A percentile compares a stretch with the other conserved stretches of the same genome.
phyloP scores from a whole-genome alignment of 2,797 vertebrate genomes.

The Sardinella longiceps region DNA sequence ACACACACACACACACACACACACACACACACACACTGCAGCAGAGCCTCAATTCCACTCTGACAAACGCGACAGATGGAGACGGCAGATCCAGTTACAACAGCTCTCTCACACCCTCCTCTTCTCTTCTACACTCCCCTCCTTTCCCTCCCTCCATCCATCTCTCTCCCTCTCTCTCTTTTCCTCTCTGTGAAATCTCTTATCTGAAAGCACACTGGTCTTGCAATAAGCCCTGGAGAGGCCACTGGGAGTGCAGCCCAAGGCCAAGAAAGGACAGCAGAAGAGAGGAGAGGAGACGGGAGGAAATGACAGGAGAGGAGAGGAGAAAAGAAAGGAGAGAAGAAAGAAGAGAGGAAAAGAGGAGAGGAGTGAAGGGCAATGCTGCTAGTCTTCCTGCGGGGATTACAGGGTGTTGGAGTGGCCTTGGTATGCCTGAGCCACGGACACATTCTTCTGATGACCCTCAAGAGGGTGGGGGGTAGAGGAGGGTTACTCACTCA shows the following conservation, averaged over 20 bases:
- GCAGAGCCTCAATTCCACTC: background rate
- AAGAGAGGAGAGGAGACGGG: background rate
- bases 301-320: background rate
- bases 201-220: slow-evolving; percentile 5
- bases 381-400: background rate
- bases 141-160: background rate
- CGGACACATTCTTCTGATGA: background rate
- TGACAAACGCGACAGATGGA: slow-evolving; percentile 6
- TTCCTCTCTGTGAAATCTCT: slow-evolving; percentile 17
- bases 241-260: background rate
- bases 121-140: background rate
- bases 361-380: background rate
- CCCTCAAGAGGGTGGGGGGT: background rate
- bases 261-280: too few species aligned
- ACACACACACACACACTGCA: background rate
- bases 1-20: slow-evolving; percentile 12
- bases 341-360: too few species aligned
- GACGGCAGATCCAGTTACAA: slow-evolving; percentile 12
- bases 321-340: background rate
- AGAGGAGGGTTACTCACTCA: background rate
- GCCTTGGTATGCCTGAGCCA: background rate
- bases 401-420: background rate
- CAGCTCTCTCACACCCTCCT: slow-evolving; percentile 11
- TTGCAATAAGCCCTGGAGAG: slow-evolving; percentile 5
- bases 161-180: background rate